Evolutionary conservation across 2,113 vertebrate genomes (phyloP), one percentile per base, ranked within the genome.

Genomic region (Ahaetulla prasina): DNA sequence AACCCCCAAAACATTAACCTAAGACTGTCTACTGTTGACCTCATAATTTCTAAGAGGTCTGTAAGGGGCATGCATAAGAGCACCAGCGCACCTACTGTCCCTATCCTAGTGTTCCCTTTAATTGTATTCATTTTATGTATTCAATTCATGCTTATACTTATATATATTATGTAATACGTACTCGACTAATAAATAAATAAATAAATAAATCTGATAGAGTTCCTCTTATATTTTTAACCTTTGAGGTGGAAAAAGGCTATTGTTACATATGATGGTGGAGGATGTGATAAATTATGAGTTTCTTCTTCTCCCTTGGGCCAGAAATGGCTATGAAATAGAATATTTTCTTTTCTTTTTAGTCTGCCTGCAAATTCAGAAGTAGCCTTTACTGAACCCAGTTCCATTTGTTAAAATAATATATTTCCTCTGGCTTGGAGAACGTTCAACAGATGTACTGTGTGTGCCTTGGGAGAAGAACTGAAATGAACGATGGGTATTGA

Each of bases 401-500:
- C 85, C 63, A 23, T 93, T 95, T 95, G 52, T 93, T 92, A 92
- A 96, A 96, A 96, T 91, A 94, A 94, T 92, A 54, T 88, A 89
- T 96, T 96, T 96, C 92, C 89, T 90, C 89, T 94, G 86, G 54
- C 49, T 94, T 94, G 95, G 74, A 91, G 91, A 96, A 96, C 93
- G 89, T 96, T 96, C 91, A 96, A 92, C 89, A 94, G 94, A 86
- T 92, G 57, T 88, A 87, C 50, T 91, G 47, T 95, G 93, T 95
- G 94, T 95, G 93, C 92, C 94, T 94, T 96, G 95, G 94, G 95
- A 96, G 94, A 39, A 92, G 49, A 94, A 94, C 16, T 60, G 94
- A 95, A 96, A 95, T 91, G 90, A 96, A 94, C 39, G 94, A 94
- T 95, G 93, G 94, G 89, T 88, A 96, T 57, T 55, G 95, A 96